Evolutionary conservation across 2,113 vertebrate genomes (phyloP), one percentile per base, ranked within the genome.

Genomic region (Eonycteris spelaea): DNA sequence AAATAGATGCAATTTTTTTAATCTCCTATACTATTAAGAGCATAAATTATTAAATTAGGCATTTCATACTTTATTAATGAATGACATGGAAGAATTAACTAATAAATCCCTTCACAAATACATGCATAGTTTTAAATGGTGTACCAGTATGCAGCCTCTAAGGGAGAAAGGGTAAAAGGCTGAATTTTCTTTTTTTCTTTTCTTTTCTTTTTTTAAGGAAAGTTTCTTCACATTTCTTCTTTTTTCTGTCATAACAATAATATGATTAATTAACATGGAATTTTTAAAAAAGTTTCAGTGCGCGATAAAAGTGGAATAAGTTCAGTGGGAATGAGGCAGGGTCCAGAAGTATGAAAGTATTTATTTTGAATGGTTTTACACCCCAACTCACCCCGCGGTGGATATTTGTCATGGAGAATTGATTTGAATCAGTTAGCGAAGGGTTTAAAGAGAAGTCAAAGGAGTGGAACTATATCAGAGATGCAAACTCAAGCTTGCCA

Each of bases 361-460:
- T 87, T 78, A 45, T 59, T 86, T 48, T 28, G 70, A 85, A 26
- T 51, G 22, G 7, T 53, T 40, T 30, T 28, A 4, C 35, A 4
- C 38, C 19, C 5, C 30, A 18, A 0, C 2, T 9, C 4, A 43
- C 13, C 28, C 24, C 33, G 4, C 7, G 6, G 8, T 12, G 13
- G 33, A 3, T 45, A 38, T 61, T 79, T 68, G 26, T 70, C 63
- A 19, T 26, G 7, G 7, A 24, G 40, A 7, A 51, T 35, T 70
- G 45, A 5, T 96, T 78, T 86, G n/a, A 33, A 5, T 40, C 35
- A 89, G 19, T 24, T 43, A 51, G 48, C 30, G 15, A 73, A 82
- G 40, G 9, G 12, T 75, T 71, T 63, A 28, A 57, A 80, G 43
- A 24, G 10, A 80, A 26, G 43, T 19, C 55, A 16, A 80, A 40